Base-by-base conservation (phyloP, 1,140 invertebrate genomes). In the Sycobia sp. region DNA sequence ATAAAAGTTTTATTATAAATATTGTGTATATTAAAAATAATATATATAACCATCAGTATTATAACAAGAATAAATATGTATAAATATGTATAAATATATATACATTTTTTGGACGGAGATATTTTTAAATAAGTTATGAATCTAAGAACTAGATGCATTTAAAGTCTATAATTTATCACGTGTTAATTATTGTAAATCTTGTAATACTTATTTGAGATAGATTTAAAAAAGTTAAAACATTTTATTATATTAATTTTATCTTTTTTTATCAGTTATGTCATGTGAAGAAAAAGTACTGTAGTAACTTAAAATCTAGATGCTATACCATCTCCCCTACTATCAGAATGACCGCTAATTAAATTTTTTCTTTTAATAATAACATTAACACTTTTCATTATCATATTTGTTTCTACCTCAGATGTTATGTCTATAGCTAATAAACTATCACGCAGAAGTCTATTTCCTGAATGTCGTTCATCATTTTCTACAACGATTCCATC, bases 321-420 rank as follows among this genome's bases (percentile, higher is more conserved):
- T 62, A 87, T 79, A 20, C 87, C 87, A 27, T 85, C 86, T 43
- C 86, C 86, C 72, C 87, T 77, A 70, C 86, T 88, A 70, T 88
- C 87, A 1, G 87, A 86, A 74, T 88, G 86, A 63, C 76, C 79
- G 18, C 71, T 71, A 53, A 84, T 71, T 27, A 57, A 68, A 70
- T 85, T 82, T 58, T 70, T 75, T n/a, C 71, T 60, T 70, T 85
- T 85, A 56, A 81, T 74, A 51, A 86, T 75, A 22, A 79, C 73
- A 71, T 86, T 86, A 22, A 83, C 73, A 57, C 81, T 84, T 69
- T 77, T 79, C 44, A 69, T 71, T n/a, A 73, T 62, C 10, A 65
- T 66, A 41, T 58, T 71, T 3, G 66, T 62, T 41, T 76, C 70
- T 1, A 65, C 51, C 10, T 62, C 41, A 34, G 71, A 72, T 41